Evolutionary conservation across 2,113 vertebrate species (phyloP), one percentile per base, ranked within the genome.

Genomic region (Sterna hirundo): DNA sequence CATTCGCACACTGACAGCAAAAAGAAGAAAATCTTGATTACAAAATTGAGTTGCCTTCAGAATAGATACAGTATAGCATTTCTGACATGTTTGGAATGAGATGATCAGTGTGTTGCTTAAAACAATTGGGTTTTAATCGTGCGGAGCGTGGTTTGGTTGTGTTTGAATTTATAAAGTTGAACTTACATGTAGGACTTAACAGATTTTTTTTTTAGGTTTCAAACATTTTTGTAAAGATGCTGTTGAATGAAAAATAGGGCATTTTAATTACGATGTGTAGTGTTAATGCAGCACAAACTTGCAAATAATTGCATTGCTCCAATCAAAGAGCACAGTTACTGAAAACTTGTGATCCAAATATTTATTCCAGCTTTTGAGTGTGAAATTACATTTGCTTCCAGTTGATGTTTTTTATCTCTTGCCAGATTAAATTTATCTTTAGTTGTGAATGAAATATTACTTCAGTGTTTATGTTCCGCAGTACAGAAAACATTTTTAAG

Each of bases 311-410:
- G 15, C 25, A 32, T 26, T 88, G 5, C 49, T 91, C 7, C 92
- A 66, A 57, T 60, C 23, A 66, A 51, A 55, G 60, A 81, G 17
- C n/a, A 44, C 27, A 32, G 30, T 78, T 86, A 51, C 49, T 83
- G 46, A 92, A 80, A 90, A 83, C 10, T 79, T 58, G 34, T 60
- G 20, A 68, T 71, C 36, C 47, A 95, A 84, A 87, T 91, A 84
- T 78, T 93, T 94, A 80, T 68, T 94, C 10, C 38, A 70, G 19
- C 69, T 94, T 84, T 75, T 93, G 69, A 81, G 44, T 78, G 29
- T 83, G 83, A 71, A 83, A 62, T 75, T 83, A 20, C 26, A 62
- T 75, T 90, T 83, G 23, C 74, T 92, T 93, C 83, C 90, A 83
- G 51, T 82, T 51, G 71, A 81, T 83, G 85, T 51, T 80, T 96